These are phyloP conservation scores for Leucania comma DNA, from an alignment of 2,888 invertebrate species.

Conservation along the genomic window DNA sequence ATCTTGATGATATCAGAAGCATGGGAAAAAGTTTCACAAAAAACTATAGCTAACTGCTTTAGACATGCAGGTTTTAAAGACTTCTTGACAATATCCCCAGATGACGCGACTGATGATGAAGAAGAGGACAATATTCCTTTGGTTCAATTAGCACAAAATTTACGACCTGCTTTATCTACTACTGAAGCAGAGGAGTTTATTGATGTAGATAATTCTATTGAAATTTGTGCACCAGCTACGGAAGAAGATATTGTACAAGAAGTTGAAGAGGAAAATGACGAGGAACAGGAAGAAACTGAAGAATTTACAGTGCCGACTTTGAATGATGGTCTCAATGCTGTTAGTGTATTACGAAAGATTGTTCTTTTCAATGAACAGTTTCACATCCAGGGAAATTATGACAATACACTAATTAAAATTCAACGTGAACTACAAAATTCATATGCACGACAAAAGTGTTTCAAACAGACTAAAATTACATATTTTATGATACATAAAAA, in stretches of 20 bases:
- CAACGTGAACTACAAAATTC: not conserved
- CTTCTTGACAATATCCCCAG: not conserved
- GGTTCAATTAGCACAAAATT: not conserved
- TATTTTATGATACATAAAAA: not conserved
- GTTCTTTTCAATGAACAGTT: not conserved
- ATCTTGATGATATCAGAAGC: not conserved
- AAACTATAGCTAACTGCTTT: not conserved
- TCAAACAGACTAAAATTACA: not conserved
- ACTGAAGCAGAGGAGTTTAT: not conserved
- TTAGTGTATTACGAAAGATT: not conserved
- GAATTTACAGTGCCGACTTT: not conserved
- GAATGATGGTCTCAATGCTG: not conserved
- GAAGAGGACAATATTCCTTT: not conserved
- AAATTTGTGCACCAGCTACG: not conserved
- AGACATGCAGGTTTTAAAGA: not conserved
- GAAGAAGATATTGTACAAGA: not conserved
- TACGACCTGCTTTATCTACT: not conserved
- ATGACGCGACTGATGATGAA: too few species aligned
- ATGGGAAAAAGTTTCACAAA: too few species aligned
- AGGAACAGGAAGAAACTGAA: not conserved
- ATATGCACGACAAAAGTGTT: not conserved
- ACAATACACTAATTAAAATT: not conserved
- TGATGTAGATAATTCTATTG: not conserved
- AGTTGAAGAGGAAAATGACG: not conserved
- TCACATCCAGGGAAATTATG: not conserved